Conservation (phyloP, 2,797 vertebrate genomes). For the Scolopax rusticola region DNA sequence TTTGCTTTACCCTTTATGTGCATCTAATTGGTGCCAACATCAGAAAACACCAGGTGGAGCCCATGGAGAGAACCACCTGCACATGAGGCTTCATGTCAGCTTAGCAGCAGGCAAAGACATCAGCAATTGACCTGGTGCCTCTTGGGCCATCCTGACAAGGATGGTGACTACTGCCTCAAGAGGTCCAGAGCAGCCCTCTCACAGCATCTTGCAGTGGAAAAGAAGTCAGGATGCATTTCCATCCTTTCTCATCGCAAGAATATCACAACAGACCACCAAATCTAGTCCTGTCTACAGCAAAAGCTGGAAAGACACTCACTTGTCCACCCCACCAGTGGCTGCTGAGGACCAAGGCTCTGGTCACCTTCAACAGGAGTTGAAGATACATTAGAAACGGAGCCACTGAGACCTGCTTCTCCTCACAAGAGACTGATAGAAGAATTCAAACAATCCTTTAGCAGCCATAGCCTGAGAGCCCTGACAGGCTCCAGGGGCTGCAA, state of each 20-base stretch:
- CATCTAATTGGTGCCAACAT: background rate
- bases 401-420: background rate
- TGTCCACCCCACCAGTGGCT: background rate
- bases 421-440: background rate
- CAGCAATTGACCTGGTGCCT: background rate
- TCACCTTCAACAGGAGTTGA: background rate
- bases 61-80: background rate
- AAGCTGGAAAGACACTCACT: background rate
- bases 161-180: background rate
- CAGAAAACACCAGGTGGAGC: background rate
- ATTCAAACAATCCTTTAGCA: background rate
- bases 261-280: background rate
- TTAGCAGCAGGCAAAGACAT: background rate
- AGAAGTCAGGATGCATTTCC: background rate
- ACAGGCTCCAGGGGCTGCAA: background rate
- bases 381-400: background rate
- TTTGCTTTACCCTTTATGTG: background rate
- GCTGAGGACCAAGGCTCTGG: background rate
- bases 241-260: background rate
- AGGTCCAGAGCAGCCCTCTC: background rate
- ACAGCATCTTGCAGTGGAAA: background rate
- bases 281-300: background rate
- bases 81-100: background rate
- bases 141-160: background rate
- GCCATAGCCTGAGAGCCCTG: background rate